These are phyloP conservation scores for Sebastes oblongus DNA, from an alignment of 2,797 vertebrate species.

Conservation along the genomic window DNA sequence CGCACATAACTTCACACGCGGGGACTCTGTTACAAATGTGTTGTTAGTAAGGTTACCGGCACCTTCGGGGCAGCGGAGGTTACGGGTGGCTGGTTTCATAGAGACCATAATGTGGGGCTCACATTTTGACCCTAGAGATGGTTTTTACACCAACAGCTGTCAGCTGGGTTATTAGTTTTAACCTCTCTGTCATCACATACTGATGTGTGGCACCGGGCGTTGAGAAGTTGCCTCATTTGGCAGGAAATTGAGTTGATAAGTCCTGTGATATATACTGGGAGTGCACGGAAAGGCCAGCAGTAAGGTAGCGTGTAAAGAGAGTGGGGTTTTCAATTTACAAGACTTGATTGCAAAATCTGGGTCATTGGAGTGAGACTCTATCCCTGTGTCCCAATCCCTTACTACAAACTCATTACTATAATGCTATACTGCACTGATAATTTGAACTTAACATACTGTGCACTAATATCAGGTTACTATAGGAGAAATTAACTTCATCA, in stretches of 20 bases:
- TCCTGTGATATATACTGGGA: constrained; percentile 1
- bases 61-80: constrained; percentile 42
- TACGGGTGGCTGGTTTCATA: constrained; percentile 27
- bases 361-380: too few species aligned
- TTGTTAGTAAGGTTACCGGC: constrained; percentile 22
- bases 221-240: background rate
- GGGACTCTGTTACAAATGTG: background rate
- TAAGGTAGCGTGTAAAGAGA: background rate
- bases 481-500: too few species aligned
- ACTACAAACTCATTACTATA: too few species aligned
- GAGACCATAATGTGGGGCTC: background rate
- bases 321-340: background rate
- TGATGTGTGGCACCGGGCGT: background rate
- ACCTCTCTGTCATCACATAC: constrained; percentile 44
- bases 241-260: constrained; percentile 37
- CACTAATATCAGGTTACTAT: too few species aligned
- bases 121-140: constrained; percentile 31
- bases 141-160: constrained; percentile 39
- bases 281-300: background rate
- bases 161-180: constrained; percentile 34
- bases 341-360: background rate
- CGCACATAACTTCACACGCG: background rate
- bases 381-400: too few species aligned
- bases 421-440: too few species aligned
- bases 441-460: too few species aligned